Evolutionary conservation across 2,113 vertebrate species (phyloP).

Genomic region (Muntiacus muntjak): DNA sequence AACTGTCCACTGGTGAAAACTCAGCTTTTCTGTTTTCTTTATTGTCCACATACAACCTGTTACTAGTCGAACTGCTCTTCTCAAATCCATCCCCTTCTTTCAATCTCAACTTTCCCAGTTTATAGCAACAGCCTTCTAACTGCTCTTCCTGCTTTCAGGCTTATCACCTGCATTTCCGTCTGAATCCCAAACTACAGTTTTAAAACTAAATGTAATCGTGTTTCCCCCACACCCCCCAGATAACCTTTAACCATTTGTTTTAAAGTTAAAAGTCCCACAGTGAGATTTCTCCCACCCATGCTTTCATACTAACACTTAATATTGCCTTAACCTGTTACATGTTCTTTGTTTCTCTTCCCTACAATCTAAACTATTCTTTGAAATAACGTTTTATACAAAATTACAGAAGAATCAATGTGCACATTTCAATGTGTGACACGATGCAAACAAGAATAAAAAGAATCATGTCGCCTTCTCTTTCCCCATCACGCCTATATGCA

Average conservation of each 20-base stretch:
- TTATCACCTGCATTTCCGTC: neutral
- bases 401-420: neutral
- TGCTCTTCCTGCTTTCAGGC: neutral
- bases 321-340: neutral
- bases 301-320: neutral
- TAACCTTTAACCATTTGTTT: neutral
- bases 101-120: neutral
- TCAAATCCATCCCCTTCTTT: neutral
- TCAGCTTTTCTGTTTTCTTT: neutral
- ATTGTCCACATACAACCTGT: neutral
- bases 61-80: neutral
- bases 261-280: neutral
- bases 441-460: neutral
- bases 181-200: neutral
- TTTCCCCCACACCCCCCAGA: neutral
- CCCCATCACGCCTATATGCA: no score
- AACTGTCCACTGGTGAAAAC: neutral
- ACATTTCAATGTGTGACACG: neutral
- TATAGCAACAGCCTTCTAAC: neutral
- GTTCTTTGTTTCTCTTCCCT: neutral
- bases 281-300: neutral
- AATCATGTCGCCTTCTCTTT: neutral
- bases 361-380: neutral
- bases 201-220: neutral
- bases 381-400: neutral